phyloP scores from a whole-genome alignment of 2,113 vertebrate species.

The Xenopus borealis region DNA sequence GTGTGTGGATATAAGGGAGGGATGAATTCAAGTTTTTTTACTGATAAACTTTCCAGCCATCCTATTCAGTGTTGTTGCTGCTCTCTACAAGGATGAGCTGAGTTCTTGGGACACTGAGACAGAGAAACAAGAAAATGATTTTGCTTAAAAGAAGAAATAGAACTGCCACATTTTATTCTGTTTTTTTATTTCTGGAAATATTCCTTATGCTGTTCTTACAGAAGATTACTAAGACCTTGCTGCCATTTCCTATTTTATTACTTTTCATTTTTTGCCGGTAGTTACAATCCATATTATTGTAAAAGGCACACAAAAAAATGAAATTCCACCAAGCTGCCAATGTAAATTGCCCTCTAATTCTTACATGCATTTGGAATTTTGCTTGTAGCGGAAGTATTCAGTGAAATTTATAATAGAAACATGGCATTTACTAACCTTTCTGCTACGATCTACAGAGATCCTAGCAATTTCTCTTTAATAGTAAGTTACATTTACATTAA shows the following conservation, averaged over 20 bases:
- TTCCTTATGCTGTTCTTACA: conserved; percentile 1
- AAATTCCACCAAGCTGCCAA: background rate
- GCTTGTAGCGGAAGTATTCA: background rate
- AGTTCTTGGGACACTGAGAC: background rate
- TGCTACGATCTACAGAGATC: conserved; percentile 1
- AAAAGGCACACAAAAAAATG: background rate
- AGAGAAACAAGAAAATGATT: background rate
- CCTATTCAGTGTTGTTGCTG: background rate
- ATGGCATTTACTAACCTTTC: conserved; percentile 3
- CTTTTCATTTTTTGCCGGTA: background rate
- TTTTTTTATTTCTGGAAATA: conserved; percentile 14
- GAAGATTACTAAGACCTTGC: background rate
- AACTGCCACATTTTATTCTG: background rate
- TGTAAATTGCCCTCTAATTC: background rate
- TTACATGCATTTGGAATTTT: background rate
- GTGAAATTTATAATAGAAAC: background rate
- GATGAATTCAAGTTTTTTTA: background rate
- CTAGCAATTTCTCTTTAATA: background rate
- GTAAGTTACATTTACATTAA: conserved; percentile 5
- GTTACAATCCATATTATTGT: background rate
- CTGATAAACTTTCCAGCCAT: conserved; percentile 25
- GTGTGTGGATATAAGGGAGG: background rate
- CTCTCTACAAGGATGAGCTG: conserved; percentile 3
- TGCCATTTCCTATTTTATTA: background rate
- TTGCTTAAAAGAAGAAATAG: background rate